Base-by-base conservation (phyloP, 2,113 vertebrate genomes). In the Odocoileus virginianus region DNA sequence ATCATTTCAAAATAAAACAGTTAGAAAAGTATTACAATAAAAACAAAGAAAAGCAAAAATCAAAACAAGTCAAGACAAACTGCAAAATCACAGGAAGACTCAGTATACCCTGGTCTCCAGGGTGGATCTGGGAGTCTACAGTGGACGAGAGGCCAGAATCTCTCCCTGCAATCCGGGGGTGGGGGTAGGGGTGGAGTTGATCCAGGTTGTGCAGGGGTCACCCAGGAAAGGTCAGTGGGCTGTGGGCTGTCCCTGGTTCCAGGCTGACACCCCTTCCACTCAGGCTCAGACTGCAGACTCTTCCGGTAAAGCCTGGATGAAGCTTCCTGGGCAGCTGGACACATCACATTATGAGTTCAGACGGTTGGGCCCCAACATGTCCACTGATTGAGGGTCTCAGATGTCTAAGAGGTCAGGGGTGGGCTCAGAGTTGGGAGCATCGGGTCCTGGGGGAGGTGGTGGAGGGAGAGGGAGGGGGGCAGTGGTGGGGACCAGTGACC, bases 361-460 rank as follows among this genome's bases (percentile, higher is more conserved):
- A 16, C 0, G 3, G 16, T 19, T 43, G 36, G 84, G 2, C 14
- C 16, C 84, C 55, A 45, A 30, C 27, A 60, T 0, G 0, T 2
- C 27, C 40, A 36, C 47, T 1, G 61, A 27, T 47, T 0, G 23
- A 52, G 43, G 30, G 86, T 17, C 61, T 71, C 86, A 9, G 14
- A 2, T 67, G 21, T 67, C 21, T 16, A 12, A 2, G 43, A n/a
- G 43, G 19, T n/a, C 45, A n/a, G 1, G 21, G 45, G 60, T n/a
- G 21, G 86, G 86, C 47, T 2, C 23, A 11, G n/a, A 36, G 52
- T 25, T 8, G n/a, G 52, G 81, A 16, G 81, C 13, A 14, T 30
- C 0, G 13, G 50, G 52, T 21, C 33, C 81, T 15, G 33, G n/a
- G 28, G 47, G n/a, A 71, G 61, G 8, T 36, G 60, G 19, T 21